Evolutionary conservation across 1,140 invertebrate species (phyloP).

Genomic region (Galendromus occidentalis): DNA sequence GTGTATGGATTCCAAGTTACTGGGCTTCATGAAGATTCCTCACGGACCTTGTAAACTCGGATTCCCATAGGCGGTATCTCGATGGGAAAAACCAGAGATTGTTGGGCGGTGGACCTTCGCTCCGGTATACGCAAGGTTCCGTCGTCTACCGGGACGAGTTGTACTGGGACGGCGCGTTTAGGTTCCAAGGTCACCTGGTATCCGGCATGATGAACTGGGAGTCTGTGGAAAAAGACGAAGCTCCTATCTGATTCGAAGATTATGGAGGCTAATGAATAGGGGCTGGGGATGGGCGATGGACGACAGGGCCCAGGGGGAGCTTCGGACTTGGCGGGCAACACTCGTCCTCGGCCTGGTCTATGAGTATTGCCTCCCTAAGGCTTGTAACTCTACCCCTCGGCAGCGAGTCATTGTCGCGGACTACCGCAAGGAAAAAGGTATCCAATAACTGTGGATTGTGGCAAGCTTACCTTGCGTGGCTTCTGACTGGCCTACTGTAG

Average conservation of each 20-base stretch:
- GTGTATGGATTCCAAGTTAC: too few species aligned
- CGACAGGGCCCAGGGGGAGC: too few species aligned
- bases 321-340: too few species aligned
- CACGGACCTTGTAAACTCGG: not conserved
- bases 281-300: too few species aligned
- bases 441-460: too few species aligned
- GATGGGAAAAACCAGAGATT: not conserved
- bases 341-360: too few species aligned
- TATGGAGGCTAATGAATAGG: too few species aligned
- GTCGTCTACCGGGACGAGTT: not conserved
- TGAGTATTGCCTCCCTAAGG: too few species aligned
- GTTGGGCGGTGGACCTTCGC: not conserved
- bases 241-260: too few species aligned
- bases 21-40: not conserved
- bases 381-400: too few species aligned
- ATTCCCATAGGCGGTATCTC: not conserved
- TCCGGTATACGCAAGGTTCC: not conserved
- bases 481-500: not conserved
- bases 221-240: constrained; percentile 12
- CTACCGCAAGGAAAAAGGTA: too few species aligned
- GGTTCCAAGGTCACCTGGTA: not conserved
- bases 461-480: not conserved
- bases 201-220: constrained; percentile 12
- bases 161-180: not conserved
- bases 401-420: too few species aligned